These are phyloP conservation scores for Trichonephila clavipes DNA, from an alignment of 1,140 invertebrate species.

Conservation along the genomic window DNA sequence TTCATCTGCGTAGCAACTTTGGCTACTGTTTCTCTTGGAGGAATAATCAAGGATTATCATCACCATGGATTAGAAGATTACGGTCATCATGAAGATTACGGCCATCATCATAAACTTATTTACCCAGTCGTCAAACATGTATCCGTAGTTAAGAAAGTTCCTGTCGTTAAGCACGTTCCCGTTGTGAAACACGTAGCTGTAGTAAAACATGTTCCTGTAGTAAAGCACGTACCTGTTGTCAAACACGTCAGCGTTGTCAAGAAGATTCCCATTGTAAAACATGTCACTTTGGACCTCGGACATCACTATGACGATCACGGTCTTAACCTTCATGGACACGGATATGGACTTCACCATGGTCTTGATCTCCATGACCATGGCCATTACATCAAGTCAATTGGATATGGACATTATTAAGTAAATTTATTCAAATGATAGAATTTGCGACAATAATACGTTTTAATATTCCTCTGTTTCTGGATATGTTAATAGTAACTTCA, in stretches of 20 bases:
- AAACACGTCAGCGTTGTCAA: constrained; percentile 64
- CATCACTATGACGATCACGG: constrained; percentile 56
- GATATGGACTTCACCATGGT: constrained; percentile 11
- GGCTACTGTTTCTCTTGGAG: constrained; percentile 38
- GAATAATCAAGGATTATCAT: constrained; percentile 45
- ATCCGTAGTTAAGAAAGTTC: constrained; percentile 57
- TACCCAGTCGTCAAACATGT: constrained; percentile 53
- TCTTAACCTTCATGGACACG: constrained; percentile 42
- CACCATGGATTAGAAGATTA: not conserved
- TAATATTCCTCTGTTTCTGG: not conserved
- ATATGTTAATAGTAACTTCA: constrained; percentile 3
- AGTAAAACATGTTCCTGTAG: constrained; percentile 57
- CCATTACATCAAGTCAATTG: not conserved
- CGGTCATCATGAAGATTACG: not conserved
- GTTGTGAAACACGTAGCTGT: constrained; percentile 70
- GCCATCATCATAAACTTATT: constrained; percentile 62
- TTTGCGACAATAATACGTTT: not conserved
- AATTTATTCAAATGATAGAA: not conserved
- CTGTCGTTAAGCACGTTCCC: constrained; percentile 58
- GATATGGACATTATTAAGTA: constrained; percentile 2
- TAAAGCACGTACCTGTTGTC: constrained; percentile 57
- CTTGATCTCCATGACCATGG: not conserved
- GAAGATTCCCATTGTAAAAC: constrained; percentile 65
- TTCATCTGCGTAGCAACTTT: constrained; percentile 16
- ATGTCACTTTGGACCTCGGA: constrained; percentile 49